Conservation (phyloP, 2,797 vertebrate genomes). For the Danio tinwini region DNA sequence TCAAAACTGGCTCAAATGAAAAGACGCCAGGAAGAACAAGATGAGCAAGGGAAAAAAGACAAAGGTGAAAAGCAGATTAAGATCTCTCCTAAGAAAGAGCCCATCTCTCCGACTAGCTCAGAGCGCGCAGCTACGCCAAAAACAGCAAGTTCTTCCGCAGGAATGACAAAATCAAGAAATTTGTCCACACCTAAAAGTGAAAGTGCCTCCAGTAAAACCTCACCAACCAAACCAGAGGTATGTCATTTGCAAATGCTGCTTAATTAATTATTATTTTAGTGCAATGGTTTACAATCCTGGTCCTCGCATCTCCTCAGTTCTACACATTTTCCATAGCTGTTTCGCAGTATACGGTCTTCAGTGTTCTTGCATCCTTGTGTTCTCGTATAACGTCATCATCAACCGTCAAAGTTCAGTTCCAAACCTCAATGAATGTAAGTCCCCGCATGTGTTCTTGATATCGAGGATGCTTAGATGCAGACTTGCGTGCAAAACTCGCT, state of each 20-base stretch:
- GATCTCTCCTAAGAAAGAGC: constrained; percentile 81
- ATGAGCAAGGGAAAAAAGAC: constrained; percentile 38
- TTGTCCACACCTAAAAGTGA: constrained; percentile 74
- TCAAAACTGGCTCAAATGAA: constrained; percentile 86
- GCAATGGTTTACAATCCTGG: too few relatives aligned
- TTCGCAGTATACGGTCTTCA: too few relatives aligned
- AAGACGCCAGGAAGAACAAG: constrained; percentile 76
- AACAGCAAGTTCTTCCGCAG: constrained; percentile 42
- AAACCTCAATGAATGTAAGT: too few relatives aligned
- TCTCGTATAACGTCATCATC: too few relatives aligned
- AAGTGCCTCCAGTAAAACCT: constrained; percentile 75
- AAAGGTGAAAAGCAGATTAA: constrained; percentile 69
- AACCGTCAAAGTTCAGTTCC: too few relatives aligned
- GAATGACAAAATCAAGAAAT: constrained; percentile 59
- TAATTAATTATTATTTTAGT: background rate
- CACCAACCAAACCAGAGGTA: constrained; percentile 89
- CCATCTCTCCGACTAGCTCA: constrained; percentile 27
- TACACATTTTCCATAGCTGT: too few relatives aligned
- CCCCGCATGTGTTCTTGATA: too few relatives aligned
- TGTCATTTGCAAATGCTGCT: background rate
- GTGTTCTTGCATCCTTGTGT: too few relatives aligned
- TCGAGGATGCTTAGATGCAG: too few relatives aligned
- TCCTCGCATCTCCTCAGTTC: too few relatives aligned
- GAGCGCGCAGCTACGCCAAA: constrained; percentile 67
- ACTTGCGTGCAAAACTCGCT: too few relatives aligned